Conservation (phyloP, 2,888 invertebrate genomes). For the Lochmaea capreae region DNA sequence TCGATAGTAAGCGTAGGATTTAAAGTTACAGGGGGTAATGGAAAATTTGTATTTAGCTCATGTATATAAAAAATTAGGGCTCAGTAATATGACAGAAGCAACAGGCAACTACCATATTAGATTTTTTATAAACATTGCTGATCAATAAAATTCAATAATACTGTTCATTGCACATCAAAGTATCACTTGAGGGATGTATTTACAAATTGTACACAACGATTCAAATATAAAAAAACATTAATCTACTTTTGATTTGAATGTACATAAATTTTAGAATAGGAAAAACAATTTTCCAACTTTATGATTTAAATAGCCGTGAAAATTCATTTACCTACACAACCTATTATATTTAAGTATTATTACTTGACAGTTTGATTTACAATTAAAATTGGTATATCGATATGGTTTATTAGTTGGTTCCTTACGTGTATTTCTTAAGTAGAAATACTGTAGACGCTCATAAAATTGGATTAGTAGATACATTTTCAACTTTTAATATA, state of each 20-base stretch:
- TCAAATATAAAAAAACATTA: neutral
- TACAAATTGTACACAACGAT: conserved; percentile 23
- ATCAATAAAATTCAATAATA: conserved; percentile 40
- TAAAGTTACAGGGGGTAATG: conserved; percentile 49
- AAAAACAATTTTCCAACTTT: neutral
- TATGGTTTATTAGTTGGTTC: conserved; percentile 27
- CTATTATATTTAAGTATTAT: neutral
- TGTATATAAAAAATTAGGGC: conserved; percentile 53
- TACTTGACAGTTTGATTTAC: neutral
- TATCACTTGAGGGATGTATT: conserved; percentile 32
- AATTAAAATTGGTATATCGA: conserved; percentile 13
- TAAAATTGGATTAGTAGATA: neutral
- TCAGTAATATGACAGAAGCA: conserved; percentile 48
- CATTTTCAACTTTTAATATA: neutral
- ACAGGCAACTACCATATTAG: conserved; percentile 45
- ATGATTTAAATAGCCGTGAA: neutral
- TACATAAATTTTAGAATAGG: neutral
- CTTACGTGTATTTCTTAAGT: conserved; percentile 22
- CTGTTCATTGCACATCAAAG: conserved; percentile 31
- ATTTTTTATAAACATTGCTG: conserved; percentile 49
- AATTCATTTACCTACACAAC: neutral
- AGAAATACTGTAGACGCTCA: neutral
- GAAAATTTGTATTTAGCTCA: conserved; percentile 43
- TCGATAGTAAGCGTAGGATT: conserved; percentile 63
- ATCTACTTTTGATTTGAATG: neutral